Evolutionary conservation across 2,888 invertebrate genomes (phyloP).

Genomic region (Teinopalpus imperialis): DNA sequence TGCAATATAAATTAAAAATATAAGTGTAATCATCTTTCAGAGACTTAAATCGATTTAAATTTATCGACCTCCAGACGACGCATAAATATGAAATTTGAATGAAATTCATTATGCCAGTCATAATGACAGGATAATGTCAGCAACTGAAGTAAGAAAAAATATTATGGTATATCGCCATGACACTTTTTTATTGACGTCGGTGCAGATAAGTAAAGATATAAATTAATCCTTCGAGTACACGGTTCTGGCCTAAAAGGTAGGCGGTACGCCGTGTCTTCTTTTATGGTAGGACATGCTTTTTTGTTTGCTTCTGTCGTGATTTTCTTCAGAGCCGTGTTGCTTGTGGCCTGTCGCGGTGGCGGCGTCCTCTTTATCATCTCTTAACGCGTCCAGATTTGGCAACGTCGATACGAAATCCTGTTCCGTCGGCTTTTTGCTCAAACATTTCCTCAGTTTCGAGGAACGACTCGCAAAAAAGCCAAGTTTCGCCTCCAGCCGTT

Average conservation of each 20-base stretch:
- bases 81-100: slow-evolving; percentile 28
- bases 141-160: slow-evolving; percentile 18
- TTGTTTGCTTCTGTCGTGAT: slow-evolving; percentile 43
- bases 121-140: slow-evolving; percentile 35
- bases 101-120: slow-evolving; percentile 50
- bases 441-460: slow-evolving; percentile 76
- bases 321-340: slow-evolving; percentile 46
- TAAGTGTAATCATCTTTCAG: no score
- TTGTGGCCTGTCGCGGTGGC: slow-evolving; percentile 48
- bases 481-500: slow-evolving; percentile 71
- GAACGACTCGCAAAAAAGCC: slow-evolving; percentile 67
- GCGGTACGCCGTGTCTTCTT: slow-evolving; percentile 38
- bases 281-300: slow-evolving; percentile 43
- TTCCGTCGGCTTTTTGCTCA: slow-evolving; percentile 73
- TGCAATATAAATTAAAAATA: no score
- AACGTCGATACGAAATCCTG: slow-evolving; percentile 77
- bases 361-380: slow-evolving; percentile 77
- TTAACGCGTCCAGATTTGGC: slow-evolving; percentile 80
- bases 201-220: slow-evolving; percentile 34
- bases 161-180: slow-evolving; percentile 41
- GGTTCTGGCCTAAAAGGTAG: slow-evolving; percentile 30
- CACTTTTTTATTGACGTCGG: slow-evolving; percentile 32
- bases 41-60: no score
- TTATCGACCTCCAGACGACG: no score
- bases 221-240: slow-evolving; percentile 30